A percentile compares a stretch with the other conserved stretches of the same genome.
Conservation (phyloP, 2,888 invertebrate genomes). For the Mimumesa dahlbomi region DNA sequence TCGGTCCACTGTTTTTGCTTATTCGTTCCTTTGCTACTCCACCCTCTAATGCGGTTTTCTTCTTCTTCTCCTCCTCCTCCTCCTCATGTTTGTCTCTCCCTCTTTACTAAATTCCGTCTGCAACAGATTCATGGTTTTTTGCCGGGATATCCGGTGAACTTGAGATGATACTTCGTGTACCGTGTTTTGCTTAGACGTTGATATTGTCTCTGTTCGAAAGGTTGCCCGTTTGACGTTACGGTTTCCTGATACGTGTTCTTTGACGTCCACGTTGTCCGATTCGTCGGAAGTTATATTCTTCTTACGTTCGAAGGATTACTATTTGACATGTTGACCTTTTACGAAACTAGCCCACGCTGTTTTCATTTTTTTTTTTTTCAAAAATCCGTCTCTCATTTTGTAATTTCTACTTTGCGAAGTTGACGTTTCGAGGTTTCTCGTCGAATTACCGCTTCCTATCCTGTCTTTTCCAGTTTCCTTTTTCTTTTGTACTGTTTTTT, state of each 20-base stretch:
- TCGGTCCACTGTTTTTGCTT: constrained; percentile 22
- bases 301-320: too few species aligned
- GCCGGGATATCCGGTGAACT: neutral
- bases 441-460: neutral
- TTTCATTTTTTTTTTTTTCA: too few species aligned
- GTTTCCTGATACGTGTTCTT: too few species aligned
- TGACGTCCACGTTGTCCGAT: too few species aligned
- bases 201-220: too few species aligned
- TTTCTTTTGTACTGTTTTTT: neutral
- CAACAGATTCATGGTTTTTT: neutral
- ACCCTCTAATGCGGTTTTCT: neutral
- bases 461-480: neutral
- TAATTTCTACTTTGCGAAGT: too few species aligned
- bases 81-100: too few species aligned
- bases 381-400: too few species aligned
- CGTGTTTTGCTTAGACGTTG: neutral
- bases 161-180: neutral
- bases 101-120: neutral
- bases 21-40: neutral
- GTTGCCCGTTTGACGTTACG: too few species aligned
- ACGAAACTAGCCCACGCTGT: too few species aligned
- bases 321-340: too few species aligned
- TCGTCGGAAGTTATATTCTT: too few species aligned
- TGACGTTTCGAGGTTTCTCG: neutral
- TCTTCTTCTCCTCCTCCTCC: neutral